phyloP scores from a whole-genome alignment of 2,888 invertebrate species.

The Onthophagus sagittarius region DNA sequence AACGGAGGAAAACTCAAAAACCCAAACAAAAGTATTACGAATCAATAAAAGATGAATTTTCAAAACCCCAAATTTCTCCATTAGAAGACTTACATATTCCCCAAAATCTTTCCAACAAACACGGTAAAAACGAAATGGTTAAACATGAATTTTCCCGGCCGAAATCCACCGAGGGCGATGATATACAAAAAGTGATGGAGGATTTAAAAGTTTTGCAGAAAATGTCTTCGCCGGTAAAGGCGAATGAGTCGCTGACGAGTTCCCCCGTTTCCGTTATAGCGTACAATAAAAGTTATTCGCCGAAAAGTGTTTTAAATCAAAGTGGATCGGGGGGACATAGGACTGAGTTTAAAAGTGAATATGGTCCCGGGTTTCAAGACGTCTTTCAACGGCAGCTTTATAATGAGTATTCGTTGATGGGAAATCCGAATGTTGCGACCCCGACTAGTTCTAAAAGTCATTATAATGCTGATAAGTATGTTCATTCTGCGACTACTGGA shows the following conservation, averaged over 20 bases:
- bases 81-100: conserved; percentile 14
- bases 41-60: conserved; percentile 19
- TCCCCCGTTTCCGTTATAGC: conserved; percentile 47
- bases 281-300: conserved; percentile 42
- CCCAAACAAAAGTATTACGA: conserved; percentile 33
- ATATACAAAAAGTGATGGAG: conserved; percentile 51
- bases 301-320: conserved; percentile 30
- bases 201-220: conserved; percentile 50
- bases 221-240: conserved; percentile 42
- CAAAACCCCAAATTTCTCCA: conserved; percentile 29
- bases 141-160: conserved; percentile 7
- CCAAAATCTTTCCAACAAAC: conserved; percentile 14
- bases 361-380: conserved; percentile 41
- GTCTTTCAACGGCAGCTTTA: conserved; percentile 47
- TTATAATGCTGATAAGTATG: conserved; percentile 37
- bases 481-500: conserved; percentile 27
- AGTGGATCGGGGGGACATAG: conserved; percentile 17
- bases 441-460: conserved; percentile 37
- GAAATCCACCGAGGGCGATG: conserved; percentile 37
- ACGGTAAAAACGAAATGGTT: not conserved
- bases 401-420: conserved; percentile 30
- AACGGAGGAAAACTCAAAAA: conserved; percentile 31
- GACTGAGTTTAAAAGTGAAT: conserved; percentile 27
- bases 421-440: conserved; percentile 30
- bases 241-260: conserved; percentile 36